A percentile compares a stretch with the other conserved stretches of the same genome.
Conservation (phyloP, 1,140 invertebrate species). For the Cydia amplana region DNA sequence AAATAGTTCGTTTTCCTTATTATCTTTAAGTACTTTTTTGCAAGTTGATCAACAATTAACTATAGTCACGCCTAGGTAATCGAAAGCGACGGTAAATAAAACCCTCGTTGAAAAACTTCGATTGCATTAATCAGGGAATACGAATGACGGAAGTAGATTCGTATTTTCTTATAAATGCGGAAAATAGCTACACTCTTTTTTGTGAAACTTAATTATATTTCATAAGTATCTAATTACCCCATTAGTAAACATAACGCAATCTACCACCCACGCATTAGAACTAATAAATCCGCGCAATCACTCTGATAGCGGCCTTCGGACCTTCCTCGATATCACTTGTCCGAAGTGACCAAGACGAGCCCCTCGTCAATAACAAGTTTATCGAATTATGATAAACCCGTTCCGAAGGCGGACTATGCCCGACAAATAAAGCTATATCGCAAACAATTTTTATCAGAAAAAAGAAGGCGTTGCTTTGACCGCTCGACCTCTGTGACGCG, state of each 20-base stretch:
- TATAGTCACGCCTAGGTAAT: background rate
- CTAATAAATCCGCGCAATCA: conserved; percentile 11
- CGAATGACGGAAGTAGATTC: background rate
- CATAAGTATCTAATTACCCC: background rate
- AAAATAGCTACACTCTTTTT: too few species aligned
- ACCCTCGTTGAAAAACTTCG: too few species aligned
- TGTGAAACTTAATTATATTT: too few species aligned
- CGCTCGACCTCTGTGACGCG: conserved; percentile 25
- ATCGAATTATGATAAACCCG: conserved; percentile 22
- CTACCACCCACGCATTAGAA: background rate
- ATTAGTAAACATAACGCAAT: background rate
- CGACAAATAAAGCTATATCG: conserved; percentile 12
- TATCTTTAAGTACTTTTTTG: background rate
- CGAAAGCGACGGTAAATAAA: background rate
- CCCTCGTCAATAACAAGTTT: conserved; percentile 29
- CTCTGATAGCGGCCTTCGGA: background rate
- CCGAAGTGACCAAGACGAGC: conserved; percentile 22
- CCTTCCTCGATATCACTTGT: conserved; percentile 15
- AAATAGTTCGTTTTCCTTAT: background rate
- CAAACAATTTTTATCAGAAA: conserved; percentile 24
- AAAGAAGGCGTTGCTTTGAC: conserved; percentile 5
- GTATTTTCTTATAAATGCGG: background rate
- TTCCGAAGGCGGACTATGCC: conserved; percentile 14
- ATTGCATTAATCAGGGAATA: background rate
- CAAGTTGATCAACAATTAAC: background rate